These are phyloP conservation scores for Heterodera carotae DNA, from an alignment of 1,140 invertebrate species.

Conservation along the genomic window DNA sequence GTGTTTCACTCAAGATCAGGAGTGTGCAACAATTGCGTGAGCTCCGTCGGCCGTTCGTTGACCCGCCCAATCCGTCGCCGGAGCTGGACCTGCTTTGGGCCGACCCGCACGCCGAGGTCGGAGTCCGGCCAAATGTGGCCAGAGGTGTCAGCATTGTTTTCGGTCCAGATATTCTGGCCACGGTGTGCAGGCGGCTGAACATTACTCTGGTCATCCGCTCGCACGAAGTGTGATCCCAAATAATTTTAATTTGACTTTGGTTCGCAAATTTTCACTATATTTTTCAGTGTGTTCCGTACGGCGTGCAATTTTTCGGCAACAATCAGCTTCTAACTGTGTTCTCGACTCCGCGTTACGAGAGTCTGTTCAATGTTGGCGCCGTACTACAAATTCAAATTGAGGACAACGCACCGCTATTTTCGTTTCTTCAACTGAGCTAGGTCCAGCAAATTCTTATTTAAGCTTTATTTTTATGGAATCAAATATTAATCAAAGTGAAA, in stretches of 20 bases:
- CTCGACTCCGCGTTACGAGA: constrained; percentile 84
- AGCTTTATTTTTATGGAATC: no score
- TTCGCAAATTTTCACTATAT: background rate
- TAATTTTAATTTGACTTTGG: background rate
- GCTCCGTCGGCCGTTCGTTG: constrained; percentile 67
- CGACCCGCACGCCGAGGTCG: constrained; percentile 16
- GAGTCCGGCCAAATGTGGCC: constrained; percentile 3
- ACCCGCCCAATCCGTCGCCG: constrained; percentile 39
- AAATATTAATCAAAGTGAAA: no score
- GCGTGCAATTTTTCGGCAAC: constrained; percentile 97
- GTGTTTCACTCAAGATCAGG: constrained; percentile 76
- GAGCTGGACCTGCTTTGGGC: constrained; percentile 36
- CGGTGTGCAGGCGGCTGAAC: constrained; percentile 11
- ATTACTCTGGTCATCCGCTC: constrained; percentile 21
- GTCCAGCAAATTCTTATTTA: no score
- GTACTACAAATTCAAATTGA: constrained; percentile 35
- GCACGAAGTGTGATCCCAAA: constrained; percentile 5
- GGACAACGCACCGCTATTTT: constrained; percentile 32
- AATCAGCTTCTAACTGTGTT: constrained; percentile 78
- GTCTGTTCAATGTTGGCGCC: constrained; percentile 61
- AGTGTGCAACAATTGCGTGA: constrained; percentile 68
- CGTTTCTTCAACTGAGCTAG: no score
- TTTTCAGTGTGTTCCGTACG: constrained; percentile 76
- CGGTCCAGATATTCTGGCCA: background rate
- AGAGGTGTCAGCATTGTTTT: constrained; percentile 16